phyloP scores from a whole-genome alignment of 2,113 vertebrate genomes.

The Forbesichthys agassizii region DNA sequence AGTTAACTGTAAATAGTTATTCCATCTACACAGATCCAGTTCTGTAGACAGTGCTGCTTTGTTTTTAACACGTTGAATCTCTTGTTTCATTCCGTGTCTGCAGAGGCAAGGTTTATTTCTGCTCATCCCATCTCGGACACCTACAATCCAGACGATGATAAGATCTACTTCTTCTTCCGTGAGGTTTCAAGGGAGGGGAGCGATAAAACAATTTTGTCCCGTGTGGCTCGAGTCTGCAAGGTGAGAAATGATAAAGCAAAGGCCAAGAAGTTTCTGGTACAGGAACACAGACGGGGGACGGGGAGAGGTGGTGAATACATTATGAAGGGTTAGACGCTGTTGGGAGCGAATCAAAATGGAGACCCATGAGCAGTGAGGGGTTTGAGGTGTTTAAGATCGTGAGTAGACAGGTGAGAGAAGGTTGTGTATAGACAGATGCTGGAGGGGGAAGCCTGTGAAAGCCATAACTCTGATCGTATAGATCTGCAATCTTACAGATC shows the following conservation, averaged over 20 bases:
- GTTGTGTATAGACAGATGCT: neutral
- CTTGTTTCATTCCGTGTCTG: constrained; percentile 37
- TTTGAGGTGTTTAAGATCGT: neutral
- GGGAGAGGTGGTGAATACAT: constrained; percentile 4
- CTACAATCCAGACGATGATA: constrained; percentile 95
- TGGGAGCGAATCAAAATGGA: neutral
- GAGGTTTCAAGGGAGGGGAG: constrained; percentile 90
- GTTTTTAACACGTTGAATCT: constrained; percentile 17
- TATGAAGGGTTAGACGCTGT: neutral
- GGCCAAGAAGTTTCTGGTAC: neutral
- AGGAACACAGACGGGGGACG: neutral
- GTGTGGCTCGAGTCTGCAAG: constrained; percentile 96
- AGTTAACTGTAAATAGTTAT: constrained; percentile 12
- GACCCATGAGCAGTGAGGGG: neutral
- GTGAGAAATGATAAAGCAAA: constrained; percentile 70
- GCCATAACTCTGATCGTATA: constrained; percentile 7
- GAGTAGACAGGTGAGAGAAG: neutral
- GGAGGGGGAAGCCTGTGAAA: neutral
- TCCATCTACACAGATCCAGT: constrained; percentile 11
- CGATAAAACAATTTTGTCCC: constrained; percentile 90
- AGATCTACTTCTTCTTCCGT: constrained; percentile 98
- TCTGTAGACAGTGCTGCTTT: constrained; percentile 22
- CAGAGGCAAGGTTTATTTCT: constrained; percentile 94
- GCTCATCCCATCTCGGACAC: constrained; percentile 93
- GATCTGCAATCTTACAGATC: constrained; percentile 37